Evolutionary conservation across 2,113 vertebrate species (phyloP), one percentile per base, ranked within the genome.

Genomic region (Epinephelus moara): DNA sequence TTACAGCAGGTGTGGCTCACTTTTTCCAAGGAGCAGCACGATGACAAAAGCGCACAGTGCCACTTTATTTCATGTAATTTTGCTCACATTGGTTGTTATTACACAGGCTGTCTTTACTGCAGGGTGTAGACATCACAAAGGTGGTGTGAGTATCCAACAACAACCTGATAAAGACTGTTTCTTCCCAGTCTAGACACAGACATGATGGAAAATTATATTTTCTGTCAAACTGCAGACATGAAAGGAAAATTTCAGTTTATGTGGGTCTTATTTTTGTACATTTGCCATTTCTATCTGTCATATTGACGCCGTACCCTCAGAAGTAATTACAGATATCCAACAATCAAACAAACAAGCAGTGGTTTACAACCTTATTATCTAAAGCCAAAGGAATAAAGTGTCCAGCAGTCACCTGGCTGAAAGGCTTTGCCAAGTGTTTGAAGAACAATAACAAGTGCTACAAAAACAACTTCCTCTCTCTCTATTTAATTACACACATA

Each of bases 51-150:
- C 49, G 59, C 4, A 49, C 19, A 25, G 21, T 21, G 47, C 3
- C 23, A 19, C 12, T 18, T 49, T 66, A 4, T 73, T 68, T 50
- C 18, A 79, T 42, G 25, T 6, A 30, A 25, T n/a, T 0, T 0
- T 52, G 50, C 18, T 8, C 4, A 4, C 0, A 17, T 12, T 0
- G 1, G 3, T 67, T 63, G 42, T 78, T 69, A 47, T 70, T 50
- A 15, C 42, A 37, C n/a, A 70, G 37, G 52, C 2, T 42, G 18
- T 74, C 55, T 49, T 81, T 80, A 33, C 30, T 62, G 50, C 61
- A 71, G 49, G 45, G 5, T 30, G 49, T 19, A 18, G 55, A 40
- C 63, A 33, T 56, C 23, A 42, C 37, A 6, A 14, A 17, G 15
- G 55, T 21, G 45, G 3, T 42, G 2, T n/a, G 60, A 45, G 6